Evolutionary conservation across 2,797 vertebrate species (phyloP).

Genomic region (Crenichthys baileyi): DNA sequence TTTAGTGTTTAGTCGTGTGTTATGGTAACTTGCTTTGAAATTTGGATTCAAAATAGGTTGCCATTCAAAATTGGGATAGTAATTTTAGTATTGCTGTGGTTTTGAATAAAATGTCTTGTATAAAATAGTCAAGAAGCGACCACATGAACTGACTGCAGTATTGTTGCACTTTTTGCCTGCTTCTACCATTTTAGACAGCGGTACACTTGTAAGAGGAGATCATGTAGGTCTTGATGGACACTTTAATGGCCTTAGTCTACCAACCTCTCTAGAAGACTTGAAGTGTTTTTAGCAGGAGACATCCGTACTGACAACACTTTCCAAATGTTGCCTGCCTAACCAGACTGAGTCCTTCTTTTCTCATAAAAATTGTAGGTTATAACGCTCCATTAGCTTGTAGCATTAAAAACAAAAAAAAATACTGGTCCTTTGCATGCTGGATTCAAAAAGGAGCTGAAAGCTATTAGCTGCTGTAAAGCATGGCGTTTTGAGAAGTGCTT

Average conservation of each 20-base stretch:
- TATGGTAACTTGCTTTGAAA: neutral
- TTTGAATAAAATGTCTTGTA: neutral
- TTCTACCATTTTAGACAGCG: neutral
- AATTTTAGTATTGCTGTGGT: neutral
- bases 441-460: constrained; percentile 48
- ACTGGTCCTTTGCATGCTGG: constrained; percentile 22
- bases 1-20: neutral
- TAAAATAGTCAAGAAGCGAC: neutral
- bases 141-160: neutral
- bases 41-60: neutral
- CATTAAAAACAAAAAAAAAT: constrained; percentile 42
- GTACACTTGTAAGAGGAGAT: constrained; percentile 11
- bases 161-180: neutral
- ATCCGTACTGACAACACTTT: constrained; percentile 12
- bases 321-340: constrained; percentile 26
- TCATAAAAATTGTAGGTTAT: constrained; percentile 15
- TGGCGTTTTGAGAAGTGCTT: constrained; percentile 47
- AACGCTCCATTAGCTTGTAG: constrained; percentile 21
- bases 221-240: neutral
- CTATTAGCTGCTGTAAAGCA: constrained; percentile 48
- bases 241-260: neutral
- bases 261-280: neutral
- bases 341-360: constrained; percentile 14
- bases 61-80: neutral
- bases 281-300: constrained; percentile 11